Base-by-base conservation (phyloP, 1,140 invertebrate species). In the Dendroctonus ponderosae region DNA sequence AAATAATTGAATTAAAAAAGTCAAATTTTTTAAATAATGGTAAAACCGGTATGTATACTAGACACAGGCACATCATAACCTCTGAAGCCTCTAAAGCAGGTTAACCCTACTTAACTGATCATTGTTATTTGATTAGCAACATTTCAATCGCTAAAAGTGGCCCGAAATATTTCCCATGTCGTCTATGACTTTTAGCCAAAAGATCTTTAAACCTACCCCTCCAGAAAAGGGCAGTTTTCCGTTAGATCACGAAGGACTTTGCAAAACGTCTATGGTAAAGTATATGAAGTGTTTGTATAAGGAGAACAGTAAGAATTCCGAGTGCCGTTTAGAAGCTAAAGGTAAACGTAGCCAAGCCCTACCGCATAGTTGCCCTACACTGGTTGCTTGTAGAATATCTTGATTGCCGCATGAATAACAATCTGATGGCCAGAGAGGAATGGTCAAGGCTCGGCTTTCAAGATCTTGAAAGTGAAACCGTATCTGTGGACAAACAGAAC, bases 161-260 rank as follows among this genome's bases (percentile, higher is more conserved):
- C 26, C 26, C 26, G 1, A 51, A 40, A 14, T n/a, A 5, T 50
- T 46, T 63, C 49, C 26, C 12, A 94, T 94, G 93, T 91, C 91
- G 76, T 86, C 89, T 71, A 87, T 91, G 84, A 91, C 89, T 62
- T 92, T 92, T 84, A 86, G 85, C 43, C 90, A 93, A 79, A 95
- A 93, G 79, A 79, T 82, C 66, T 94, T 95, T 74, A 88, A 83
- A 64, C 90, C 93, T 6, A 89, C 87, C 53, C 87, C 94, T 44
- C 96, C 96, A 44, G 91, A 94, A 71, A 94, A 93, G 79, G 86
- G 86, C 44, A 94, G 92, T 79, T 98, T 98, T 83, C 96, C 95
- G 12, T 79, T 98, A 68, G 96, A 98, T 81, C 94, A 97, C 79
- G 90, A 96, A 71, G 91, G 90, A 60, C 71, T 89, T 61, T 98